phyloP scores from a whole-genome alignment of 2,797 vertebrate genomes.

The Microchirus variegatus region DNA sequence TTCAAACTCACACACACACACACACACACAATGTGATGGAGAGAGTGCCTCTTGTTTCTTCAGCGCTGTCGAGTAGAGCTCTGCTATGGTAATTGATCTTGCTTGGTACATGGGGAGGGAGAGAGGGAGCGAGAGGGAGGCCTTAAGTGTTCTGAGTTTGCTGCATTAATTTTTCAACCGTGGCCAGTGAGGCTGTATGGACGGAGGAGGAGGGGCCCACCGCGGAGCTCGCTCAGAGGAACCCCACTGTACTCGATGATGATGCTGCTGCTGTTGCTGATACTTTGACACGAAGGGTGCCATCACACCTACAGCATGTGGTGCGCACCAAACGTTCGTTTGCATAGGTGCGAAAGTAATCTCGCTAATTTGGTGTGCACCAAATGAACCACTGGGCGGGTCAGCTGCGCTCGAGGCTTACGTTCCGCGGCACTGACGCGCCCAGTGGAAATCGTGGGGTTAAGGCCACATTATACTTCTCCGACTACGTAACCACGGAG shows the following conservation, averaged over 20 bases:
- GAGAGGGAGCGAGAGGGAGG: slow-evolving; percentile 52
- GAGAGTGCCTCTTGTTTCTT: slow-evolving; percentile 76
- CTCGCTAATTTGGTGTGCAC: no score
- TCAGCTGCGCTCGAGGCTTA: no score
- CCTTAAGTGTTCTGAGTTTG: slow-evolving; percentile 81
- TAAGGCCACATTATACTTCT: no score
- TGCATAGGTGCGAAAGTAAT: no score
- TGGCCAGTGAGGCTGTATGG: slow-evolving; percentile 66
- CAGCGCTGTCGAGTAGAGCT: slow-evolving; percentile 70
- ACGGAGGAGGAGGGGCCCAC: slow-evolving; percentile 70
- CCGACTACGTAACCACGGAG: no score
- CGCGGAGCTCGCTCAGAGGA: slow-evolving; percentile 62
- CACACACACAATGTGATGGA: slow-evolving; percentile 51
- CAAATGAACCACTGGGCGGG: no score
- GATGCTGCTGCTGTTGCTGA: slow-evolving; percentile 24
- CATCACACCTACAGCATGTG: no score
- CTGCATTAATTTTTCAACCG: slow-evolving; percentile 84
- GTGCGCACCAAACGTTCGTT: no score
- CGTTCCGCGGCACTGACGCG: no score
- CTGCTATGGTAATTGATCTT: slow-evolving; percentile 84
- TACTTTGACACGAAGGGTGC: no score
- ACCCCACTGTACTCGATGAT: slow-evolving; percentile 33
- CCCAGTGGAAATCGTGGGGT: no score
- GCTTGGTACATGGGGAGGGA: slow-evolving; percentile 70
- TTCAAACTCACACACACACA: slow-evolving; percentile 33